phyloP scores from a whole-genome alignment of 1,140 invertebrate species.

The Ectropis grisescens region DNA sequence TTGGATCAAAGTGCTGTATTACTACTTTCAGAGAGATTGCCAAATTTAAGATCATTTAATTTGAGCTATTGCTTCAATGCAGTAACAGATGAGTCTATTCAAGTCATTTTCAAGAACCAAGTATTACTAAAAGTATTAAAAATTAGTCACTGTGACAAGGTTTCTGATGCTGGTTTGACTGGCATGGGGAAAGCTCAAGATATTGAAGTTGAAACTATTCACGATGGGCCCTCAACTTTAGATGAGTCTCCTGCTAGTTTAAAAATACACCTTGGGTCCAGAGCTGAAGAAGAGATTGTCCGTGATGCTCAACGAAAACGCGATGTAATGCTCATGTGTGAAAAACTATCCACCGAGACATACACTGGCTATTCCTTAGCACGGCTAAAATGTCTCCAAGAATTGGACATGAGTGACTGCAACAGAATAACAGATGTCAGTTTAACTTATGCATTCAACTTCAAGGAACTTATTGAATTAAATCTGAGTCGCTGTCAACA shows the following conservation, averaged over 20 bases:
- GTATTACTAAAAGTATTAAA: conserved; percentile 72
- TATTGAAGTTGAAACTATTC: conserved; percentile 30
- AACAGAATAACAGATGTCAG: conserved; percentile 80
- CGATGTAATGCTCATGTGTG: conserved; percentile 73
- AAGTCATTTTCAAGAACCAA: conserved; percentile 75
- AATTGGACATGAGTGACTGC: conserved; percentile 76
- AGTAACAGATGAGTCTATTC: conserved; percentile 76
- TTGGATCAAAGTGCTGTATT: conserved; percentile 74
- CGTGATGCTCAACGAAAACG: conserved; percentile 74
- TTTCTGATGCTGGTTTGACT: conserved; percentile 78
- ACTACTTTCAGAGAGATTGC: conserved; percentile 69
- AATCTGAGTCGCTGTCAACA: conserved; percentile 78
- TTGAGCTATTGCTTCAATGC: conserved; percentile 77
- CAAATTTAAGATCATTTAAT: conserved; percentile 73
- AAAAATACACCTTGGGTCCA: conserved; percentile 74
- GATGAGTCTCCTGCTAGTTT: conserved; percentile 27
- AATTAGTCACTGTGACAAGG: conserved; percentile 75
- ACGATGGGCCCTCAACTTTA: conserved; percentile 35
- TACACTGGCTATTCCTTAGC: conserved; percentile 71
- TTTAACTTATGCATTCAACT: conserved; percentile 75
- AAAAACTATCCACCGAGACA: conserved; percentile 61
- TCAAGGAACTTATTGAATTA: conserved; percentile 73
- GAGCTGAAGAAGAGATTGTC: conserved; percentile 77
- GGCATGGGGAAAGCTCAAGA: conserved; percentile 74
- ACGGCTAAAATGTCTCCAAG: conserved; percentile 69